Evolutionary conservation across 2,888 invertebrate species (phyloP), one percentile per base, ranked within the genome.

Genomic region (Patella ulyssiponensis): DNA sequence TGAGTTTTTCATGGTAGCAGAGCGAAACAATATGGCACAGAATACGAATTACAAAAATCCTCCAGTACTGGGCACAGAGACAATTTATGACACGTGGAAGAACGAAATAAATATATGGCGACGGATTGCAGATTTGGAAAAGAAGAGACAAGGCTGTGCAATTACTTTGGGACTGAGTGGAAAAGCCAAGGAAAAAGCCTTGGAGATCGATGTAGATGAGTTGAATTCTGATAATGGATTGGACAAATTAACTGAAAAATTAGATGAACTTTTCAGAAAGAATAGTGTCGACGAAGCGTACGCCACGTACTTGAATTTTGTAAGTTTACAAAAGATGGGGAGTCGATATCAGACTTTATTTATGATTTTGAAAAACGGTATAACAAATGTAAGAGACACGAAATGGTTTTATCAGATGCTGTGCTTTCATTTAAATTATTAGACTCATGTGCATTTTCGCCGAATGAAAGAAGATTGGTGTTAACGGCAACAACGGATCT

Each of bases 401-500:
- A 23, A 64, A 64, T 64, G 64, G 64, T 64, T 9, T 64, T 64
- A 64, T 20, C 64, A 64, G 64, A 64, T 20, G 64, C 64, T 12
- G 64, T 64, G 23, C 64, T 64, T n/a, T 64, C 64, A 64, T 64
- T 64, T 23, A 64, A 64, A 64, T 12, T 64, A 64, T 64, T 74
- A 64, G 73, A 73, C 75, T 77, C 71, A 51, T 71, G 73, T 23
- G 71, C 33, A 44, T 70, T 79, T 53, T 75, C 77, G 20, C n/a
- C 56, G 4, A 58, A 64, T 56, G 77, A 73, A 27, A 75, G 72
- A 75, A 64, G 75, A 56, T 69, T 75, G 56, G 77, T 70, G 9
- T 78, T 79, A 70, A 79, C 72, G 69, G 75, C 73, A 64, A 71
- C 75, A 15, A 76, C 15, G 71, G 73, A 77, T 51, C n/a, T 70